phyloP scores from a whole-genome alignment of 2,888 invertebrate genomes.

The Tetrapedia diversipes region DNA sequence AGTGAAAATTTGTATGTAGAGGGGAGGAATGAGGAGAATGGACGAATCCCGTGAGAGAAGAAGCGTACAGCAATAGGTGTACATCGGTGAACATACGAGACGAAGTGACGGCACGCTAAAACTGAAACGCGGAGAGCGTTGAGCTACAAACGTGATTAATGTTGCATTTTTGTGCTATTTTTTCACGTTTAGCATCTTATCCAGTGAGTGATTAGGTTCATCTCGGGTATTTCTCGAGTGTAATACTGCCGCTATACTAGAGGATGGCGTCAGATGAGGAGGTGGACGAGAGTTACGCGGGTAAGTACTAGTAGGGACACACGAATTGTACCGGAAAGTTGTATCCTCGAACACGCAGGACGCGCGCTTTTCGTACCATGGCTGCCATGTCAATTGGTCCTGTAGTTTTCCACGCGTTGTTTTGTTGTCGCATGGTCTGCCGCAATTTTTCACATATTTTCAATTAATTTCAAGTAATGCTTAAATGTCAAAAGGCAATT shows the following conservation, averaged over 20 bases:
- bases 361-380: conserved; percentile 81
- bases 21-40: conserved; percentile 60
- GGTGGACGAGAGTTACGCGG: conserved; percentile 93
- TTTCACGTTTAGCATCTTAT: conserved; percentile 40
- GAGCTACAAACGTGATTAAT: conserved; percentile 65
- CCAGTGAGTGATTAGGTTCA: conserved; percentile 29
- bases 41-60: conserved; percentile 64
- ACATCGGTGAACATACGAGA: conserved; percentile 50
- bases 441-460: background rate
- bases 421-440: background rate
- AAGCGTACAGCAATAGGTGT: conserved; percentile 53
- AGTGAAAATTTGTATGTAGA: conserved; percentile 22
- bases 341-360: conserved; percentile 71
- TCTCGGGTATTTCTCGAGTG: conserved; percentile 32
- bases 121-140: conserved; percentile 53
- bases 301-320: conserved; percentile 84
- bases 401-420: conserved; percentile 28
- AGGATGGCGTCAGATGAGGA: conserved; percentile 94
- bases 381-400: conserved; percentile 78
- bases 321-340: conserved; percentile 66
- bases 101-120: conserved; percentile 71
- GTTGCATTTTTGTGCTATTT: conserved; percentile 72
- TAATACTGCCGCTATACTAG: conserved; percentile 31
- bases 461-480: background rate
- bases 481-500: background rate